Evolutionary conservation across 2,113 vertebrate species (phyloP), one percentile per base, ranked within the genome.

Genomic region (Lepidothrix coronata): DNA sequence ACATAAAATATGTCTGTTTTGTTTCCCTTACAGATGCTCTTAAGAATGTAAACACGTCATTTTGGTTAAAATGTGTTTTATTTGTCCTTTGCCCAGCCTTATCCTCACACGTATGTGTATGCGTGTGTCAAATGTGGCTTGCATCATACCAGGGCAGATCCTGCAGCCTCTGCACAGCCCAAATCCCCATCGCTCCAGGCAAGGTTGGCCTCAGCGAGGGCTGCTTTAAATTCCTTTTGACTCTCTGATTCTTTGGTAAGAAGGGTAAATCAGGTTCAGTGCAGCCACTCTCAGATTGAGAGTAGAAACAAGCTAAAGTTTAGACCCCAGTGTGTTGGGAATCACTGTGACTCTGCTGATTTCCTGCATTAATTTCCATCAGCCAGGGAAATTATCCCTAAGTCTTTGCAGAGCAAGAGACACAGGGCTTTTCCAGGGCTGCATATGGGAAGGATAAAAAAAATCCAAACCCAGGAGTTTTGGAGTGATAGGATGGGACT

Each of bases 11-110:
- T 90, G 94, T 85, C 90, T 86, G 72, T 62, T 96, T 92, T 95
- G 72, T 95, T 94, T 96, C 92, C 85, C 63, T 96, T 94, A 94
- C 93, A 93, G 89, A 87, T 96, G 86, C 65, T 94, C 48, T 91
- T 82, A 95, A 86, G 97, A 97, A 97, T 7, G 65, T 96, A 97
- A 97, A 97, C 93, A 96, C 86, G 75, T 96, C 71, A 78, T 95
- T 96, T 96, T 81, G 92, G 93, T 97, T 96, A 84, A 89, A 96
- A 62, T 90, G 90, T 63, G 93, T 88, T 92, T 96, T 92, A 80
- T 96, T 91, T 94, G 44, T 88, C 71, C 8, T 0, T 79, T 83
- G 49, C 46, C 66, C 74, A 73, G 90, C 66, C 78, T 74, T 95
- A 20, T 51, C 49, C 71, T 91, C 78, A 68, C 31, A 5, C 1